Base-by-base conservation (phyloP, 1,140 invertebrate genomes). In the Saxidomus purpurata region DNA sequence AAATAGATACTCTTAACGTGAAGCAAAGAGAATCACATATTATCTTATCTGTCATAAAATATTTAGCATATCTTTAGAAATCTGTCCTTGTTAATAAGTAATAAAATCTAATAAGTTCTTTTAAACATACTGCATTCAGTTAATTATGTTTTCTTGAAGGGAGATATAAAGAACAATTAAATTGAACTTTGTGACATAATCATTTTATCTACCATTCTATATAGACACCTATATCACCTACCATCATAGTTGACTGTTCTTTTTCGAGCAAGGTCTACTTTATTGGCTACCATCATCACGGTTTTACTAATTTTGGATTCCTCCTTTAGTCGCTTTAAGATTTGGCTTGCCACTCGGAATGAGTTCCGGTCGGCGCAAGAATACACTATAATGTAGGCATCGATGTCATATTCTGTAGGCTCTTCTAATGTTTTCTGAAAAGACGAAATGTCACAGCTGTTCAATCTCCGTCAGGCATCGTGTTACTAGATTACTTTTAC, bases 351-450 rank as follows among this genome's bases (percentile, higher is more conserved):
- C 2, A 71, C 52, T 25, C 87, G 49, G 86, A 93, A 94, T 90
- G 98, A 98, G 36, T 96, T 94, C 36, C 97, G 96, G 95, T 99
- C 98, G 9, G 98, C 97, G 40, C 98, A 98, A 1, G 98, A 98
- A 96, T 99, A 99, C 0, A 99, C 98, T 89, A 99, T 97, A 93
- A 98, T 98, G 96, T 98, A 99, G 0, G 98, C 98, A 94, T 99
- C 98, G 1, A 81, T 74, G 11, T 79, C 49, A 4, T 86, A 25
- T 0, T 90, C 86, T 31, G 81, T 85, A 36, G 49, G 47, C 0
- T 90, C 83, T 36, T 71, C 52, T 25, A 88, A 11, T n/a, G 43
- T 84, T 31, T 63, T 61, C 91, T 90, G 89, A 74, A 76, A 88
- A 67, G 38, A 79, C 34, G 69, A 38, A 89, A 77, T 63, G 38